Conservation (phyloP, 2,888 invertebrate species). For the Lasioglossum figueresi region DNA sequence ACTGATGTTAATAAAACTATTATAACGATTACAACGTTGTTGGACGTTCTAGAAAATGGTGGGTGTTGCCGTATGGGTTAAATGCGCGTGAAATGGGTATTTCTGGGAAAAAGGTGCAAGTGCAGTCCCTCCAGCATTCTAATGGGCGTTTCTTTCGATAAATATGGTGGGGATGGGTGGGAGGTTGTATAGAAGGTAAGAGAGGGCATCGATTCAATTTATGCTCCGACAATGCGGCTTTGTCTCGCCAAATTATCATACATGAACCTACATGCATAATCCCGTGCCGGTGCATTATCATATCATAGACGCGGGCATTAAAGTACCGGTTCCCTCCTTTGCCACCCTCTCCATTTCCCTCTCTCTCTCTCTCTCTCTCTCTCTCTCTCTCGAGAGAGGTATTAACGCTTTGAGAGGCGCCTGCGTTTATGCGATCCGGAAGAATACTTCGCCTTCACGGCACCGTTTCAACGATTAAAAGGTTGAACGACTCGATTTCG, state of each 20-base stretch:
- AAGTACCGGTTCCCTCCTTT: constrained; percentile 71
- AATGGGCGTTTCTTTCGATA: constrained; percentile 67
- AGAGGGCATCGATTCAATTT: constrained; percentile 78
- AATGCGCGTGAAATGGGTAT: neutral
- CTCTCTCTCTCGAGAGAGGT: constrained; percentile 44
- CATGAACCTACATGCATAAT: constrained; percentile 78
- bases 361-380: too few species aligned
- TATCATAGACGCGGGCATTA: constrained; percentile 78
- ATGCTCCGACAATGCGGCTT: constrained; percentile 82
- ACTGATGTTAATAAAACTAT: neutral
- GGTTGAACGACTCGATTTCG: constrained; percentile 49
- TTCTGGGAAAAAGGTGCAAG: constrained; percentile 36
- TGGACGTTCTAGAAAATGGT: neutral
- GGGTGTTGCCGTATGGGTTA: neutral
- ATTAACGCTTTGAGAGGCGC: constrained; percentile 73
- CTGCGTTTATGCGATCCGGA: constrained; percentile 67
- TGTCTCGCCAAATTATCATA: constrained; percentile 83
- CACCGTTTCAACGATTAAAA: constrained; percentile 60
- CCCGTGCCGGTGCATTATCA: constrained; percentile 73
- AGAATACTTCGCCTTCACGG: constrained; percentile 42
- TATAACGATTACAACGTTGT: neutral
- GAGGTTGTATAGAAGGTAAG: constrained; percentile 47
- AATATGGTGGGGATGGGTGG: constrained; percentile 66
- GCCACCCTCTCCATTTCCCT: neutral
- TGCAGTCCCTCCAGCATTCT: constrained; percentile 34